Conservation (phyloP, 2,113 vertebrate genomes). For the Corynorhinus townsendii region DNA sequence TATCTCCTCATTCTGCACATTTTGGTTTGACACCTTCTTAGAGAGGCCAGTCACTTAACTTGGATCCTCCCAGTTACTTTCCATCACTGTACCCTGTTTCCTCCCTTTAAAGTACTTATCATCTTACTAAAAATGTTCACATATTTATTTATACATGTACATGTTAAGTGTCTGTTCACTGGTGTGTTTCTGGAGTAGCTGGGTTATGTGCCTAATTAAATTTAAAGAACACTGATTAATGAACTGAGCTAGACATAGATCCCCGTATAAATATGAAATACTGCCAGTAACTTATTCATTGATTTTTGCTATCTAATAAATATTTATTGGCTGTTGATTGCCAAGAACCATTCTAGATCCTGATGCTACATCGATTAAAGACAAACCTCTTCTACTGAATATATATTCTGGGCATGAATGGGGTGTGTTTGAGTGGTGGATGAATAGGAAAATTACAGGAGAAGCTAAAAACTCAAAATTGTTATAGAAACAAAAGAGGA, state of each 20-base stretch:
- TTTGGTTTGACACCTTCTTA: not conserved
- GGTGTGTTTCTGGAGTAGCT: not conserved
- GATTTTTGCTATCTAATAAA: slow-evolving; percentile 33
- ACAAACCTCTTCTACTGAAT: not conserved
- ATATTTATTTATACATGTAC: not conserved
- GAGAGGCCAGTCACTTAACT: not conserved
- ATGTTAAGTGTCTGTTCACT: not conserved
- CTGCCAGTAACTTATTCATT: slow-evolving; percentile 33
- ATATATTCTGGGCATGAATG: not conserved
- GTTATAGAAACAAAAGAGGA: not conserved
- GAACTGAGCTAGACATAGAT: slow-evolving; percentile 21
- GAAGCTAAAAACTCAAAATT: not conserved
- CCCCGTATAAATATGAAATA: slow-evolving; percentile 13
- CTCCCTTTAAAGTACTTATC: not conserved
- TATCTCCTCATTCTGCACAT: not conserved
- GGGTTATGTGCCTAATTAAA: slow-evolving; percentile 38
- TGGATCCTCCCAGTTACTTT: not conserved
- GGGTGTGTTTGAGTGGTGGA: not conserved
- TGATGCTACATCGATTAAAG: not conserved
- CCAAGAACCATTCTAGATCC: not conserved
- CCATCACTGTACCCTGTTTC: not conserved
- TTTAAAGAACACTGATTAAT: slow-evolving; percentile 30
- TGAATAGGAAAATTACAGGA: not conserved
- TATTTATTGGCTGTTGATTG: slow-evolving; percentile 40
- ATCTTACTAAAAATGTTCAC: not conserved